Evolutionary conservation across 2,888 invertebrate species (phyloP), one percentile per base, ranked within the genome.

Genomic region (Alentia gelatinosa): DNA sequence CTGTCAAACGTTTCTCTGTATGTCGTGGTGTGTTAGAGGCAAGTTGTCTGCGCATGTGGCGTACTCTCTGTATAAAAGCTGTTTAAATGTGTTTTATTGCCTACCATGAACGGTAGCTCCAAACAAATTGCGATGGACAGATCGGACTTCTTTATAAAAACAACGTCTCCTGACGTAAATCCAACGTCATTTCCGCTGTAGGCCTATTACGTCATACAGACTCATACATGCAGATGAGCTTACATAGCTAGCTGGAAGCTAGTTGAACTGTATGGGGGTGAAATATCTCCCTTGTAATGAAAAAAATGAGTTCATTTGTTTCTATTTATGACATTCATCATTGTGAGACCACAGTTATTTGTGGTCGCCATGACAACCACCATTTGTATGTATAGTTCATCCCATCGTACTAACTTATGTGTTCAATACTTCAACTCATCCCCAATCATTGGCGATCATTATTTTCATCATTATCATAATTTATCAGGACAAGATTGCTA

Each of bases 41-140:
- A 35, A 39, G 39, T 39, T 19, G 83, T 39, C 37, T 30, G 83
- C 83, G 83, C 83, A 23, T 7, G 83, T 83, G 83, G 37, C 39
- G 83, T 83, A 83, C 23, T 37, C 19, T 56, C 56, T 40, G 23
- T 83, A 35, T 83, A 83, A 83, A 83, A 83, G 83, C 39, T 83
- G 83, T 83, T 83, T 83, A 83, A 83, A 83, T 83, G 83, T 83
- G 83, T 83, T 40, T 40, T 68, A n/a, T n/a, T 56, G 83, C n/a
- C 4, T 7, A 83, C 23, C 35, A 40, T 37, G 83, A 83, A 83
- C 37, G 68, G 68, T 83, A 83, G 83, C 83, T 83, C 83, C 37
- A 19, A 33, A 19, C 19, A 47, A 47, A 19, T 83, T 39, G 83
- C 35, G 83, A 83, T 40, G 83, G 40, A 40, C 83, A 40, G 83